phyloP scores from a whole-genome alignment of 1,140 invertebrate species.

The Cryptotermes secundus region DNA sequence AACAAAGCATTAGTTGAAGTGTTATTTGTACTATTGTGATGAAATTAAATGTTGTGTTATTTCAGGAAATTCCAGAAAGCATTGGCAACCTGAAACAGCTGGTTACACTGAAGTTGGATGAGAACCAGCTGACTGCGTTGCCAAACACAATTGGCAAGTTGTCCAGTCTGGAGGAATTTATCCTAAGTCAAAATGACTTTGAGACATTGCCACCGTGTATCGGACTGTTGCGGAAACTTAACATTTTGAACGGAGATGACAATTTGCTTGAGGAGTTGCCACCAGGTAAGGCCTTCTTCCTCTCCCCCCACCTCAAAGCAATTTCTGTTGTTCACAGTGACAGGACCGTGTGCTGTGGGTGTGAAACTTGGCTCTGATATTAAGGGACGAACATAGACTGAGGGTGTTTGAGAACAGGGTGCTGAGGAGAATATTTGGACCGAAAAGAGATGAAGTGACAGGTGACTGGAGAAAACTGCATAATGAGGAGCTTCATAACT shows the following conservation, averaged over 20 bases:
- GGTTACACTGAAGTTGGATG: conserved; percentile 84
- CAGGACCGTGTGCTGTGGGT: too few species aligned
- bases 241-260: conserved; percentile 85
- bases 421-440: too few species aligned
- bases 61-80: conserved; percentile 70
- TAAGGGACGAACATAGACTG: too few species aligned
- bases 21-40: neutral
- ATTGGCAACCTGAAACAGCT: conserved; percentile 79
- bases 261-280: conserved; percentile 81
- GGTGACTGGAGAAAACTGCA: too few species aligned
- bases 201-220: conserved; percentile 78
- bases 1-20: neutral
- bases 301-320: neutral
- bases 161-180: conserved; percentile 82
- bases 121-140: conserved; percentile 79
- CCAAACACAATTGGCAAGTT: conserved; percentile 80
- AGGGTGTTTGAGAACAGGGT: too few species aligned
- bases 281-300: conserved; percentile 50
- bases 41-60: conserved; percentile 27
- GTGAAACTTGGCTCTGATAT: too few species aligned
- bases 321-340: too few species aligned
- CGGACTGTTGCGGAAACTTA: conserved; percentile 81
- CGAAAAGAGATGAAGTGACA: too few species aligned
- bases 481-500: too few species aligned
- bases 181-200: conserved; percentile 83